Evolutionary conservation across 2,888 invertebrate species (phyloP).

Genomic region (Acholoe squamosa): DNA sequence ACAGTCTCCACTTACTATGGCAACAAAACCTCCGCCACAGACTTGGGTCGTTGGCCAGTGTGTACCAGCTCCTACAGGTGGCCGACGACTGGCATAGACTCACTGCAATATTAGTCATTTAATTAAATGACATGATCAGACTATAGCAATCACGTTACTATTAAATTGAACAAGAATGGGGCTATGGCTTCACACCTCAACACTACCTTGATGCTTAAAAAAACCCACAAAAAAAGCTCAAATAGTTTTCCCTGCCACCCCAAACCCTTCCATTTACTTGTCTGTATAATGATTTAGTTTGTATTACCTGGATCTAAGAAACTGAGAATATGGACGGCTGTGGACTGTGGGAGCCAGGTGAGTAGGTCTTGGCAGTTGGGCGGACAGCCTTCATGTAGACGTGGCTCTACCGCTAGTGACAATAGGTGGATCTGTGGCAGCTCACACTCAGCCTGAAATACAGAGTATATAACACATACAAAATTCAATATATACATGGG

Average conservation of each 20-base stretch:
- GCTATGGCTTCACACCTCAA: too few relatives aligned
- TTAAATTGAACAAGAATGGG: too few relatives aligned
- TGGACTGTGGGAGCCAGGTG: conserved; percentile 82
- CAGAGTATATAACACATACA: not conserved
- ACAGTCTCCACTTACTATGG: conserved; percentile 83
- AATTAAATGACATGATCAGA: too few relatives aligned
- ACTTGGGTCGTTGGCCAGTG: conserved; percentile 80
- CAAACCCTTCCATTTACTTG: too few relatives aligned
- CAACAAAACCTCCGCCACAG: conserved; percentile 84
- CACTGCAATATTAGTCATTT: conserved; percentile 73
- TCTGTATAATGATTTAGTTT: too few relatives aligned
- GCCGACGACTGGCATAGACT: conserved; percentile 81
- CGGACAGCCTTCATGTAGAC: conserved; percentile 83
- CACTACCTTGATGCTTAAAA: too few relatives aligned
- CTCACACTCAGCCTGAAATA: conserved; percentile 81
- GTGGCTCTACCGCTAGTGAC: conserved; percentile 82
- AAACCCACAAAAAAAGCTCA: too few relatives aligned
- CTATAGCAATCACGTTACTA: too few relatives aligned
- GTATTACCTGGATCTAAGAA: conserved; percentile 83
- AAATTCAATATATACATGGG: too few relatives aligned
- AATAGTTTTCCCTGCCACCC: too few relatives aligned
- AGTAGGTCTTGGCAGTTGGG: conserved; percentile 84
- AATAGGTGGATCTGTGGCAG: conserved; percentile 83
- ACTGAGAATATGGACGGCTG: conserved; percentile 83
- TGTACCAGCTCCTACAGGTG: conserved; percentile 82